Percentiles rank a stretch among this genome's conserved stretches.
Conservation (phyloP, 2,888 invertebrate genomes). For the Ophion ellenae region DNA sequence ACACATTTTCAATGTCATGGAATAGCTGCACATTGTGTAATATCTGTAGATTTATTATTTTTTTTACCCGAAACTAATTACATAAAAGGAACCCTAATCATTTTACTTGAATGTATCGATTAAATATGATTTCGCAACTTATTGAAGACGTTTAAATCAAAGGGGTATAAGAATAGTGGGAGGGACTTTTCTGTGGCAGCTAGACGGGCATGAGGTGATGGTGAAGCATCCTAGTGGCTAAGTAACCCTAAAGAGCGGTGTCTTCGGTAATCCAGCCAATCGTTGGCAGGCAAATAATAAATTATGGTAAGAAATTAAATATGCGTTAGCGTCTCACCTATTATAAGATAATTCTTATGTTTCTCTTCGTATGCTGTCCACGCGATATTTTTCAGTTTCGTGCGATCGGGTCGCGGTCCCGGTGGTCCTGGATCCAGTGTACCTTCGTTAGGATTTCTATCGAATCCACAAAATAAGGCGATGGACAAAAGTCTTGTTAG, state of each 20-base stretch:
- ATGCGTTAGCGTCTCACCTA: constrained; percentile 85
- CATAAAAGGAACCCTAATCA: not conserved
- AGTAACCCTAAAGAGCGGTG: not conserved
- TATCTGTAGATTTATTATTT: not conserved
- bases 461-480: constrained; percentile 14
- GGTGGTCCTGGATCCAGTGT: constrained; percentile 87
- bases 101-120: not conserved
- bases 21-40: too few species aligned
- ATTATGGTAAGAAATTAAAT: not conserved
- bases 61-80: not conserved
- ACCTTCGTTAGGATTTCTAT: constrained; percentile 94
- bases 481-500: not conserved
- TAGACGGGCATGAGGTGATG: not conserved
- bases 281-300: not conserved
- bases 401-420: constrained; percentile 90
- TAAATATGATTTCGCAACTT: not conserved
- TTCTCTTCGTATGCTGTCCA: constrained; percentile 97
- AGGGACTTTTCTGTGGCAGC: not conserved
- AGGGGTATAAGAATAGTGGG: not conserved
- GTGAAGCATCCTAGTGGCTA: not conserved
- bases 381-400: constrained; percentile 93
- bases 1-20: too few species aligned
- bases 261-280: too few species aligned
- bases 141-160: not conserved
- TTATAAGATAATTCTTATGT: constrained; percentile 95